These are phyloP conservation scores for Lasius fuliginosus DNA, from an alignment of 2,888 invertebrate species.

Conservation along the genomic window DNA sequence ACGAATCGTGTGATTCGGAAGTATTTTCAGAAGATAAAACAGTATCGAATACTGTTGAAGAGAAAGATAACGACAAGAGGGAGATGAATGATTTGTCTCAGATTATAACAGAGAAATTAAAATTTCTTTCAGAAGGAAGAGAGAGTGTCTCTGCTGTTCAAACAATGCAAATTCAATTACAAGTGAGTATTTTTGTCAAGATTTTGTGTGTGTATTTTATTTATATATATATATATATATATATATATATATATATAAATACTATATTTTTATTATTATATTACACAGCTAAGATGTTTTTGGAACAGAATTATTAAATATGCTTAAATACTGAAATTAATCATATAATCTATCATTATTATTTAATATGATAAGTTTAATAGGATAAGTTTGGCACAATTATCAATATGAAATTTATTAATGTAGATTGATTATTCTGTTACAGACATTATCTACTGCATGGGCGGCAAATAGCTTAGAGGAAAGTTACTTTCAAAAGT, in stretches of 20 bases:
- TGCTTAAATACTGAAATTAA: not conserved
- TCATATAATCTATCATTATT: not conserved
- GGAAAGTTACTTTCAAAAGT: constrained; percentile 88
- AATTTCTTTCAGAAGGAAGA: constrained; percentile 88
- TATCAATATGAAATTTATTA: not conserved
- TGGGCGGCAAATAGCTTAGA: constrained; percentile 89
- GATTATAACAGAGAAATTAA: constrained; percentile 88
- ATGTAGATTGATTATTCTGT: constrained; percentile 20
- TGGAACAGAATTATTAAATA: not conserved
- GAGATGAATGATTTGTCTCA: constrained; percentile 86
- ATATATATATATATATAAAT: not conserved
- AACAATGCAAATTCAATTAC: constrained; percentile 89
- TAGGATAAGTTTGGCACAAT: not conserved
- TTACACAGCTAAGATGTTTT: not conserved
- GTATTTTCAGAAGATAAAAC: constrained; percentile 3
- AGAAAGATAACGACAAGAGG: constrained; percentile 61
- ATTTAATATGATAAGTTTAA: not conserved
- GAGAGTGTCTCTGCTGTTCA: constrained; percentile 88
- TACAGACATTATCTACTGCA: constrained; percentile 89
- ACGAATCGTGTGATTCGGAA: constrained; percentile 46
- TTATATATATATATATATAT: not conserved
- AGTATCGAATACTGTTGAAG: not conserved
- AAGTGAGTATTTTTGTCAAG: constrained; percentile 84
- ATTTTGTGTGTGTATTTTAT: not conserved
- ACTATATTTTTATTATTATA: constrained; percentile 59